phyloP scores from a whole-genome alignment of 2,888 invertebrate genomes.

The Philaethria dido region DNA sequence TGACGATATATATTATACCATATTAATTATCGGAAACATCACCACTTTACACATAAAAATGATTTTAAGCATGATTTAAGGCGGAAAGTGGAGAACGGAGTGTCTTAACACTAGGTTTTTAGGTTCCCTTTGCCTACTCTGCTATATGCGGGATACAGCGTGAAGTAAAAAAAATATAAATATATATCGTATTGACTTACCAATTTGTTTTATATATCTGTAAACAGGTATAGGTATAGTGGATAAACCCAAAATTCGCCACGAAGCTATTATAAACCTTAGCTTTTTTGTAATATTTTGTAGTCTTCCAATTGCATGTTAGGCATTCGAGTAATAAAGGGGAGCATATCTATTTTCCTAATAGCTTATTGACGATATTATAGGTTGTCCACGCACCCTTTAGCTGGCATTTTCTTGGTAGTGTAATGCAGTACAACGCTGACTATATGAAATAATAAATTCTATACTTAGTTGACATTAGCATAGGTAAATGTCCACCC shows the following conservation, averaged over 20 bases:
- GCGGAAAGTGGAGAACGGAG: no score
- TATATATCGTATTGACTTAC: no score
- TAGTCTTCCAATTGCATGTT: constrained; percentile 5
- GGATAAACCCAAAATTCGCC: background rate
- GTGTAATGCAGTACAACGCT: background rate
- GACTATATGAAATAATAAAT: constrained; percentile 3
- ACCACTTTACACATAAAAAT: no score
- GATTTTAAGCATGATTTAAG: no score
- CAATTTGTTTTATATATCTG: no score
- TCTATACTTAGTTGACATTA: constrained; percentile 11
- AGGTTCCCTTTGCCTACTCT: no score
- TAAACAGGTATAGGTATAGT: no score
- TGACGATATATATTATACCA: no score
- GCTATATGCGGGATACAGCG: no score
- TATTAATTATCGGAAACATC: no score
- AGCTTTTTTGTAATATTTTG: background rate
- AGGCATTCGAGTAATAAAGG: background rate
- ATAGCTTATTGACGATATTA: constrained; percentile 8
- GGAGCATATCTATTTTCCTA: constrained; percentile 8
- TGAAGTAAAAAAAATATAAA: no score
- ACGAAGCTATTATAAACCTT: background rate
- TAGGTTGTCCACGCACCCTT: constrained; percentile 11
- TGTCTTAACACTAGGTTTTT: no score
- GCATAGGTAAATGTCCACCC: background rate
- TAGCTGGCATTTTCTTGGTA: constrained; percentile 7